These are phyloP conservation scores for Bubalus kerabau DNA, from an alignment of 2,113 vertebrate species.

Conservation along the genomic window DNA sequence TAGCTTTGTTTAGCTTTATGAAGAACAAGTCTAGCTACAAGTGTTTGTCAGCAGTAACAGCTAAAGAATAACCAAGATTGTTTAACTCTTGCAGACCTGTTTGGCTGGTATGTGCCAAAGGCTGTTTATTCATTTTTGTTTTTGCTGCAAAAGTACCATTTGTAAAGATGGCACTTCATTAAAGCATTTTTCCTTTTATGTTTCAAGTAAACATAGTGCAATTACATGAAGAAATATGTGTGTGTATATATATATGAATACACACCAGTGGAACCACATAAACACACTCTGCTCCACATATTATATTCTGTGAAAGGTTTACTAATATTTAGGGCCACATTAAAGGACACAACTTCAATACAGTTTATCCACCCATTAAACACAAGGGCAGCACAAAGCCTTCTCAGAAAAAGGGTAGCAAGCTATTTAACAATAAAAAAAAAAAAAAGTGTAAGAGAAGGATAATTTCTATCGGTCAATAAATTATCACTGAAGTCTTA, in stretches of 20 bases:
- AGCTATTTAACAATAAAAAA: background rate
- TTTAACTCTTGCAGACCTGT: background rate
- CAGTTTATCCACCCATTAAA: background rate
- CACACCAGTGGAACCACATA: background rate
- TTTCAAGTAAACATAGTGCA: background rate
- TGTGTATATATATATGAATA: background rate
- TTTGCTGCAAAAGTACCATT: background rate
- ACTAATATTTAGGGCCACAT: background rate
- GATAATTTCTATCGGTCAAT: background rate
- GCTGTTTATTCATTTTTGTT: background rate
- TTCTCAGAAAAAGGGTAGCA: background rate
- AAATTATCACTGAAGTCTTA: background rate
- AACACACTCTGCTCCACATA: background rate
- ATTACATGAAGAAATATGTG: background rate
- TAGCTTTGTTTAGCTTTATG: background rate
- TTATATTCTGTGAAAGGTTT: background rate
- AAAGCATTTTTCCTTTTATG: background rate
- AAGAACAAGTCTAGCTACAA: background rate
- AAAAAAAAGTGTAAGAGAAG: background rate
- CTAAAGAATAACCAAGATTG: background rate
- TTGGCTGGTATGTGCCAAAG: background rate
- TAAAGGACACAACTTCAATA: background rate
- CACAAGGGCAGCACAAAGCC: background rate
- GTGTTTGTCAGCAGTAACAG: background rate
- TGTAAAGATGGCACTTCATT: background rate